Base-by-base conservation (phyloP, 2,888 invertebrate genomes). In the Operophtera brumata region DNA sequence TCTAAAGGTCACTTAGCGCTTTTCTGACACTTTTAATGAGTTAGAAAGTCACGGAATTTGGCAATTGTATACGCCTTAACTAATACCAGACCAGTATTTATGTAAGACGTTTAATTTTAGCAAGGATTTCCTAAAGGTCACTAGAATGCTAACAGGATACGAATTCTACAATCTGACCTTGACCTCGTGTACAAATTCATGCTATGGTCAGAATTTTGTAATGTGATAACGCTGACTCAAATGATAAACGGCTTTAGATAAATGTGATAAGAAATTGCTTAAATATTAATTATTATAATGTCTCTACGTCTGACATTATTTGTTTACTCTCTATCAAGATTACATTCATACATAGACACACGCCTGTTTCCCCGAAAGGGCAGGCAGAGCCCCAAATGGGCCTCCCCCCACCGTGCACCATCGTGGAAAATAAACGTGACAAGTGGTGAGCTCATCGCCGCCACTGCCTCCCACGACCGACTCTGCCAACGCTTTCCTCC, bases 61-160 rank as follows among this genome's bases (percentile, higher is more conserved):
- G n/a, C n/a, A n/a, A n/a, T n/a, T n/a, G n/a, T n/a, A n/a, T n/a
- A n/a, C n/a, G n/a, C n/a, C n/a, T n/a, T 5, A n/a, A 30, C 36
- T 44, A 34, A 34, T 6, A 11, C 11, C 4, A 11, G 11, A n/a
- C 34, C n/a, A 34, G 34, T 11, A 30, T 30, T 11, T 34, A 34
- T 11, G 34, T 1, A 11, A 30, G 5, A 34, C 11, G 6, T 10
- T 9, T 3, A 30, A 47, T 12, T 40, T 25, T 14, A n/a, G 26
- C 32, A 47, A 55, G 40, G 52, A 41, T 44, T 47, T 39, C 30
- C 42, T 34, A 41, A 54, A 53, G 49, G 40, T 49, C 46, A 54
- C 34, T 32, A 51, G 44, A 57, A 34, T 54, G 42, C 34, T 43
- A 46, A 14, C 49, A 54, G 46, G 52, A 51, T 54, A 47, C 20